A percentile compares a stretch with the other conserved stretches of the same genome.
Evolutionary conservation across 2,113 vertebrate species (phyloP).

Genomic region (Erpornis zantholeuca): DNA sequence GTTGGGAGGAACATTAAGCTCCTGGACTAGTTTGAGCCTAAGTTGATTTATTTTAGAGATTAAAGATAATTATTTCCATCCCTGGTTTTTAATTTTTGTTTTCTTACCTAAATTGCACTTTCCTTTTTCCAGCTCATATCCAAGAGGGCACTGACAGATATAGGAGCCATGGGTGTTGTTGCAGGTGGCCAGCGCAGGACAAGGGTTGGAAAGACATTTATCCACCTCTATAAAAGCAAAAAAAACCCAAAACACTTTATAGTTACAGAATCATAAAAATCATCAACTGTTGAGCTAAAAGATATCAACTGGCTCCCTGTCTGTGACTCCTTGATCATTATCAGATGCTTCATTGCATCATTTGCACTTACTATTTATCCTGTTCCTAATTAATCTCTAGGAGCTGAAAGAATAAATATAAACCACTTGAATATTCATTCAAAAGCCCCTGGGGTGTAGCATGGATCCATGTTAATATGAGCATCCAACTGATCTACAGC

Average conservation of each 20-base stretch:
- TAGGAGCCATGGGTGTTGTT: slow-evolving; percentile 87
- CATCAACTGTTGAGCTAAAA: not conserved
- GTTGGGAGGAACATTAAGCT: not conserved
- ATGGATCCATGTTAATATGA: not conserved
- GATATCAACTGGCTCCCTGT: not conserved
- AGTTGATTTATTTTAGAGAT: slow-evolving; percentile 21
- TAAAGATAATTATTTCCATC: slow-evolving; percentile 10
- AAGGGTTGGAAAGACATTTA: slow-evolving; percentile 85
- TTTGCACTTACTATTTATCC: not conserved
- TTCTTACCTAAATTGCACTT: slow-evolving; percentile 87
- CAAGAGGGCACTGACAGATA: slow-evolving; percentile 86
- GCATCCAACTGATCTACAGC: not conserved
- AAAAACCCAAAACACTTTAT: not conserved
- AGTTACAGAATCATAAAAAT: not conserved
- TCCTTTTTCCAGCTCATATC: slow-evolving; percentile 88
- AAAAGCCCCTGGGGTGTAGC: not conserved
- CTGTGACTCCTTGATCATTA: not conserved
- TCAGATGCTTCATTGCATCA: not conserved
- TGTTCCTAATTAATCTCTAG: not conserved
- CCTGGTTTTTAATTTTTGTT: not conserved
- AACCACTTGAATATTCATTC: not conserved
- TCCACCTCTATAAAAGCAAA: slow-evolving; percentile 79
- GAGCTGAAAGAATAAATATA: slow-evolving; percentile 19
- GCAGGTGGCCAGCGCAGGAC: slow-evolving; percentile 81
- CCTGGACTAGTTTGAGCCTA: not conserved